Percentiles rank a stretch among this genome's conserved stretches.
Conservation (phyloP, 2,797 vertebrate genomes). For the Tokudaia muenninki region DNA sequence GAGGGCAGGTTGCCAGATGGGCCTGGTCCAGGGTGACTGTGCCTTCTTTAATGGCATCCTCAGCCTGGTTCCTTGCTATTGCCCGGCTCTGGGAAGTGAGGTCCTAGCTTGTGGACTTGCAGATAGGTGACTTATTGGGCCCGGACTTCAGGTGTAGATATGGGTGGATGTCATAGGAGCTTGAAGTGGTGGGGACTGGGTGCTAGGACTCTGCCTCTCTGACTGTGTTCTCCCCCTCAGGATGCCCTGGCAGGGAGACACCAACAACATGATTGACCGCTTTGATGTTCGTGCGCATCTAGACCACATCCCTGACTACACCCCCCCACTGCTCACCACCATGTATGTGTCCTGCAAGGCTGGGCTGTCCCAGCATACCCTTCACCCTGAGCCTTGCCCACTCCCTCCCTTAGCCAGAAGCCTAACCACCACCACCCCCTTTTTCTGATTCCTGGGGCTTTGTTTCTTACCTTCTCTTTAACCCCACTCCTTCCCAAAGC, state of each 20-base stretch:
- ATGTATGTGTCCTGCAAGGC: conserved; percentile 89
- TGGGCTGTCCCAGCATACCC: neutral
- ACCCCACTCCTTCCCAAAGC: conserved; percentile 83
- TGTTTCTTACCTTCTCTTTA: neutral
- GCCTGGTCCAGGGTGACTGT: neutral
- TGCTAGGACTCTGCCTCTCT: neutral
- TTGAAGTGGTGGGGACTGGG: neutral
- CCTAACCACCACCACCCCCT: neutral
- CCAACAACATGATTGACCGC: conserved; percentile 98
- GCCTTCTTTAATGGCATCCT: neutral
- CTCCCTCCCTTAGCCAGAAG: neutral
- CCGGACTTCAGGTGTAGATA: neutral
- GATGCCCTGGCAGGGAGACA: conserved; percentile 99
- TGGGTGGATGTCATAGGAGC: neutral
- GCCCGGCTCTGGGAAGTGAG: neutral
- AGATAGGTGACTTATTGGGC: neutral
- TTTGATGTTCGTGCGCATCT: conserved; percentile 97
- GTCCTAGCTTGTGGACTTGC: neutral
- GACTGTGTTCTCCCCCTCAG: conserved; percentile 81
- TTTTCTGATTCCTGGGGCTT: neutral
- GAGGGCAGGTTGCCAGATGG: neutral
- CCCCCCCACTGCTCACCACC: conserved; percentile 92
- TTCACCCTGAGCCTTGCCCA: neutral
- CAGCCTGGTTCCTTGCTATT: neutral
- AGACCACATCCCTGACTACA: conserved; percentile 96